Evolutionary conservation across 2,113 vertebrate genomes (phyloP).

Genomic region (Theropithecus gelada): DNA sequence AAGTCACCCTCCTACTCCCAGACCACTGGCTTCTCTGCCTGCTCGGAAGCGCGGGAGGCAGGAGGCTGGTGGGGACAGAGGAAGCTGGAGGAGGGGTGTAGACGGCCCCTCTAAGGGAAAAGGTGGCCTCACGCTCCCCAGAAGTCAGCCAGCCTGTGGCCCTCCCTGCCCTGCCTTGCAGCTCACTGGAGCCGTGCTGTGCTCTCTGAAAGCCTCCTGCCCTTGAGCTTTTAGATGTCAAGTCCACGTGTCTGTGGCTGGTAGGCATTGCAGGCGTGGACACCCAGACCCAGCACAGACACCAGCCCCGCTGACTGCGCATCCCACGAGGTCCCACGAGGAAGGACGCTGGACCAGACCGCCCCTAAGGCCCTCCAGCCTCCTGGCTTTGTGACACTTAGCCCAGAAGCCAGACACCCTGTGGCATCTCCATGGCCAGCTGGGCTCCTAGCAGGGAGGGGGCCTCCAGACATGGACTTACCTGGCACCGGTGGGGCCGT

Average conservation of each 20-base stretch:
- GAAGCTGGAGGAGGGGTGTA: background rate
- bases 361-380: background rate
- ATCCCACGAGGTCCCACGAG: background rate
- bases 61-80: no score
- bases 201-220: background rate
- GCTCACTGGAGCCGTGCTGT: background rate
- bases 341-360: background rate
- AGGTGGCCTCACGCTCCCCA: background rate
- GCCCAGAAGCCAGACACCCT: background rate
- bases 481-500: conserved; percentile 74
- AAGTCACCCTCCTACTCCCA: background rate
- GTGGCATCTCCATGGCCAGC: no score
- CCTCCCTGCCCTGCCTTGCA: background rate
- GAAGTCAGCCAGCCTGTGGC: background rate
- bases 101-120: background rate
- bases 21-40: background rate
- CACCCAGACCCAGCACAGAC: background rate
- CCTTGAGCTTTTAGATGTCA: background rate
- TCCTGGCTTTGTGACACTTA: background rate
- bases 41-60: background rate
- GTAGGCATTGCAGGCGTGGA: background rate
- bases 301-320: background rate
- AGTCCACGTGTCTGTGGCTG: background rate
- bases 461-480: background rate
- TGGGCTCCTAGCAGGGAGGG: background rate